Conservation (phyloP, 2,888 invertebrate genomes). For the Eupithecia abbreviata region DNA sequence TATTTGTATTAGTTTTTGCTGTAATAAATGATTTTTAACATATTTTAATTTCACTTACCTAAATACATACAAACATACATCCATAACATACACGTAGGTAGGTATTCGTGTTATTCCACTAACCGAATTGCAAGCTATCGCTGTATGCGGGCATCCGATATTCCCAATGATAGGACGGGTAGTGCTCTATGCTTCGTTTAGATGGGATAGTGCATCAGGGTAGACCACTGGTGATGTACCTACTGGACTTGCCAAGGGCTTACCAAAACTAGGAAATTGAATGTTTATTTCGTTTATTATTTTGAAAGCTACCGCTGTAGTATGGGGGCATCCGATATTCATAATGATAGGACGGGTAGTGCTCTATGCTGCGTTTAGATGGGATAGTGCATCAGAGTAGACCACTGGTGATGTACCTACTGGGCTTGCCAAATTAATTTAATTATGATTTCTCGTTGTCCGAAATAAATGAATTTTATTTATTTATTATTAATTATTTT, state of each 20-base stretch:
- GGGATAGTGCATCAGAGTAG: slow-evolving; percentile 3
- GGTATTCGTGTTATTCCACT: slow-evolving; percentile 56
- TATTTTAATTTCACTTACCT: too few species aligned
- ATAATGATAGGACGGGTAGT: slow-evolving; percentile 62
- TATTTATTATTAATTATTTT: too few species aligned
- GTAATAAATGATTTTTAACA: too few species aligned
- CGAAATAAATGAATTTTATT: too few species aligned
- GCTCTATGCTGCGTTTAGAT: slow-evolving; percentile 46
- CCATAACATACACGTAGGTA: slow-evolving; percentile 27
- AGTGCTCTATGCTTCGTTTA: slow-evolving; percentile 49
- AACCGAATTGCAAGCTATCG: slow-evolving; percentile 65
- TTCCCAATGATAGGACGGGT: slow-evolving; percentile 63
- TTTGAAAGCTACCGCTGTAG: slow-evolving; percentile 60
- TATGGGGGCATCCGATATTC: slow-evolving; percentile 68
- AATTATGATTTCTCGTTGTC: too few species aligned
- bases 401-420: too few species aligned
- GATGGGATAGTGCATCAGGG: slow-evolving; percentile 14
- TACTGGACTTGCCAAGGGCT: neutral
- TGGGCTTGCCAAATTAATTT: neutral
- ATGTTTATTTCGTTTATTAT: too few species aligned
- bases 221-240: too few species aligned
- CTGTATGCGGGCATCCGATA: slow-evolving; percentile 66
- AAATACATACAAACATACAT: neutral
- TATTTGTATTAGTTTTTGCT: too few species aligned
- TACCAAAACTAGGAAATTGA: neutral